Evolutionary conservation across 2,888 invertebrate genomes (phyloP), one percentile per base, ranked within the genome.

Genomic region (Machimus rusticus): DNA sequence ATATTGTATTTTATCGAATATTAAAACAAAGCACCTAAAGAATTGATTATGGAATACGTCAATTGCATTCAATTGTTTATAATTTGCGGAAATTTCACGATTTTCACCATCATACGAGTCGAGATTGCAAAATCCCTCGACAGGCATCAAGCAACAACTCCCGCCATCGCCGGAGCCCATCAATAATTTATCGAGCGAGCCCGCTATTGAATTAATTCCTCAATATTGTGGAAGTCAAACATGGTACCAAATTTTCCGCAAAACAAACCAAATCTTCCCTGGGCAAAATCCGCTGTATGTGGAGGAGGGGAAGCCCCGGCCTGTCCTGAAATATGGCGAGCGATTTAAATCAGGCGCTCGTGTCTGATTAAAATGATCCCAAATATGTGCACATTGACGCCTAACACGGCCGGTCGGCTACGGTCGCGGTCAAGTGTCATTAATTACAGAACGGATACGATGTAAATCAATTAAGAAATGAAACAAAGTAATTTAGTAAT

Each of bases 401-500:
- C 85, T 85, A 85, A 74, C 85, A 74, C 37, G 74, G 74, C 43
- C 46, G 43, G 46, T 43, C 74, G 39, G 84, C n/a, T 74, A 39
- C 39, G 39, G 46, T 43, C 74, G 46, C 85, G 86, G 88, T 88
- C 81, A 87, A 88, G 86, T 87, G 87, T 88, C 87, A 87, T 88
- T 87, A 87, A 87, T 87, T 86, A 88, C 88, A 46, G 82, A 87
- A 87, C 77, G 57, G 78, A 86, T 88, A 66, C 87, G 85, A 88
- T 87, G 87, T 88, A 88, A 88, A 88, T 88, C 88, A 88, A 88
- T 88, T 88, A 88, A 82, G 55, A 31, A 74, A 74, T 86, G 86
- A 87, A 87, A 88, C 88, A 88, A 88, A 87, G 88, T 82, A 87
- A 88, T 88, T 88, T 88, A 86, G 77, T 77, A 87, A 87, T 88